Evolutionary conservation across 1,140 invertebrate genomes (phyloP).

Genomic region (Drosophila biarmipes): DNA sequence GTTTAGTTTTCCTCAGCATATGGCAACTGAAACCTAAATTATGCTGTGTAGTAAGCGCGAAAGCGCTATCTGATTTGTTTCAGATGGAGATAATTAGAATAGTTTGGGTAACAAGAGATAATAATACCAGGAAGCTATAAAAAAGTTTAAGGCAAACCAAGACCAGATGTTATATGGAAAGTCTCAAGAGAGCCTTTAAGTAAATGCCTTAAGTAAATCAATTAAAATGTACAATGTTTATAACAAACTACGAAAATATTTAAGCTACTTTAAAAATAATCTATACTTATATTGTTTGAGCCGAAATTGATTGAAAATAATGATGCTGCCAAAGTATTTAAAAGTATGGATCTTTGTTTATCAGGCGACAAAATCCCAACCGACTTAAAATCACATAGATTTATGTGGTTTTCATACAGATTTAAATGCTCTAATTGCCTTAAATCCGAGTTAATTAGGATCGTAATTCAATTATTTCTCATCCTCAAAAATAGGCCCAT

Average conservation of each 20-base stretch:
- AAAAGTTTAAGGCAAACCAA: not conserved
- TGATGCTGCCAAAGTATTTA: too few species aligned
- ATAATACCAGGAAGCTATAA: not conserved
- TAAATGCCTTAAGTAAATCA: too few species aligned
- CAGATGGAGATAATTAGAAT: slow-evolving; percentile 21
- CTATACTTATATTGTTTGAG: too few species aligned
- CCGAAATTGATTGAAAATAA: too few species aligned
- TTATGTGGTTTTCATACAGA: not conserved
- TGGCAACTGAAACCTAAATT: slow-evolving; percentile 44
- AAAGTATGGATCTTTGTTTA: too few species aligned
- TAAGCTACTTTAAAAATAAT: too few species aligned
- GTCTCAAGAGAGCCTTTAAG: too few species aligned
- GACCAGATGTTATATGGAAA: too few species aligned
- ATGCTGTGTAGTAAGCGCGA: slow-evolving; percentile 4
- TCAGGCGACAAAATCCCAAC: too few species aligned
- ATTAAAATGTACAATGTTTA: too few species aligned
- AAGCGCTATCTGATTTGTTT: slow-evolving; percentile 19
- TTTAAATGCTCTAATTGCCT: slow-evolving; percentile 2
- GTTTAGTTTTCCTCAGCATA: slow-evolving; percentile 48
- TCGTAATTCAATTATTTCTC: slow-evolving; percentile 30
- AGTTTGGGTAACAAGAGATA: not conserved
- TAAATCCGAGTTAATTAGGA: slow-evolving; percentile 22
- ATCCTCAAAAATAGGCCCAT: not conserved
- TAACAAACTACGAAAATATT: too few species aligned
- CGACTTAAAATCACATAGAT: not conserved